Base-by-base conservation (phyloP, 2,113 vertebrate genomes). In the Ornithorhynchus anatinus region DNA sequence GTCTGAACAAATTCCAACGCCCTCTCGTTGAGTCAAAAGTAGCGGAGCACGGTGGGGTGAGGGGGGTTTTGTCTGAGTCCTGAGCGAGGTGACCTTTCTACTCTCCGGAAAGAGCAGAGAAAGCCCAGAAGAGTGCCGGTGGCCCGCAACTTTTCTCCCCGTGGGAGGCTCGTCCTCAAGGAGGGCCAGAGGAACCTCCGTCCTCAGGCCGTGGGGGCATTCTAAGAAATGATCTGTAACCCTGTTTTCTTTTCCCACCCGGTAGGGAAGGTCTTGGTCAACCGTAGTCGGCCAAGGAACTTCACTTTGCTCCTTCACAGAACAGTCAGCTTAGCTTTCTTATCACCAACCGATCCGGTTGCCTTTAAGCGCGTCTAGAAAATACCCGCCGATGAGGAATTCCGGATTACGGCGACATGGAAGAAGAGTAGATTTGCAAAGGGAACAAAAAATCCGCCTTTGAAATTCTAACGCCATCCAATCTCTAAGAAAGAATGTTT, bases 61-160 rank as follows among this genome's bases (percentile, higher is more conserved):
- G n/a, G n/a, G n/a, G n/a, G n/a, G n/a, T n/a, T 79, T 64, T n/a
- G 42, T 45, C 37, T 62, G 14, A 66, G 43, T 52, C 65, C 66
- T 72, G 47, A 64, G 50, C 37, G 59, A 75, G 15, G 42, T 8
- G 16, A 40, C 57, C 52, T 72, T 51, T 35, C 42, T 61, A 27
- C 69, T 77, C 43, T 8, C 5, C 52, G 27, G 53, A 53, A 81
- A 48, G 31, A 66, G 51, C 36, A 60, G 53, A 27, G 36, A 20
- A 27, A 37, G 77, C 25, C 63, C 44, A 74, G 60, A 51, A 16
- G 27, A 57, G 40, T 59, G 52, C 33, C 5, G 31, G 23, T 48
- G 32, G n/a, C 10, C 12, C 45, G 60, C 37, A 40, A 54, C 59
- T 57, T 53, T 40, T 56, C 59, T 76, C 38, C 29, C 38, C 22